Conservation (phyloP, 2,113 vertebrate species). For the Grammomys surdaster region DNA sequence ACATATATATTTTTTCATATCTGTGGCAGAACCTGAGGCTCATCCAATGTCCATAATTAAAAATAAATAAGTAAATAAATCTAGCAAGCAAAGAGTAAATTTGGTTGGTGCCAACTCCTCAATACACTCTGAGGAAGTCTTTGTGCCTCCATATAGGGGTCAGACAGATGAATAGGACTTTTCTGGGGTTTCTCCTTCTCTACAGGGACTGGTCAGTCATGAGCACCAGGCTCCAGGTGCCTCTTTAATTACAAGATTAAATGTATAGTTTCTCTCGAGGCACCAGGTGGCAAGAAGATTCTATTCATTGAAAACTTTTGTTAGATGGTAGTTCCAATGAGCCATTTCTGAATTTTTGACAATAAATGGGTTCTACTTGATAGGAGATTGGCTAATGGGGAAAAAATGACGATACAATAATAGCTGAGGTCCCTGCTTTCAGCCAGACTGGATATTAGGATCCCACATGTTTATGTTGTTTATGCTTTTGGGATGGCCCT, state of each 20-base stretch:
- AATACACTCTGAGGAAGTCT: neutral
- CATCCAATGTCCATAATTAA: neutral
- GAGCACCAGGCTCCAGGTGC: neutral
- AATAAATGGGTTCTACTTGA: conserved; percentile 18
- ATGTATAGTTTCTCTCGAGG: neutral
- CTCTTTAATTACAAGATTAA: neutral
- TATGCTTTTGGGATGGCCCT: neutral
- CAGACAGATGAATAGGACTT: too few relatives aligned
- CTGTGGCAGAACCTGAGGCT: neutral
- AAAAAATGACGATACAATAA: neutral
- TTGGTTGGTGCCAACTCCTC: neutral
- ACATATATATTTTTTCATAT: conserved; percentile 36
- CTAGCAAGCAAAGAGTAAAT: neutral
- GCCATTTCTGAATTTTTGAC: conserved; percentile 3
- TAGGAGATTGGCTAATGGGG: neutral
- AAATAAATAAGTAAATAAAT: neutral
- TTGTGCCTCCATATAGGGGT: neutral
- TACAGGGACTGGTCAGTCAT: neutral
- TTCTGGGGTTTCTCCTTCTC: neutral
- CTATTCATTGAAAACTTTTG: neutral
- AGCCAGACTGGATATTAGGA: neutral
- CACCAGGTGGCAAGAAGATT: neutral
- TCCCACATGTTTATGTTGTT: neutral
- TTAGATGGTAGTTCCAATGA: conserved; percentile 1
- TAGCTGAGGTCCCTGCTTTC: neutral